phyloP scores from a whole-genome alignment of 2,888 invertebrate genomes.

The Meta bourneti region DNA sequence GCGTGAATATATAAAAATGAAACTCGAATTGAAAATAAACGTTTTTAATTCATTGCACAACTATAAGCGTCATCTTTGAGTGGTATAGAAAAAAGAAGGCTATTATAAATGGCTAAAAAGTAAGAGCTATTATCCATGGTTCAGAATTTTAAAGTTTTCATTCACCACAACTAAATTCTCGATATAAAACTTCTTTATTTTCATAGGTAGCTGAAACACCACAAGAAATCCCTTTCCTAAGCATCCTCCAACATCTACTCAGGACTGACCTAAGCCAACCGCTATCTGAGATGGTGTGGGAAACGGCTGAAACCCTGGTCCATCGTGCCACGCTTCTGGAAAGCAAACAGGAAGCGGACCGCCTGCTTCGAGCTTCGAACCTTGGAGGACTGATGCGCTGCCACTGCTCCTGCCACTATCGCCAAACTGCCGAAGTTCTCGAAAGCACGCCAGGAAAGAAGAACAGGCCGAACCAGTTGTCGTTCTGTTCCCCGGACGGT shows the following conservation, averaged over 20 bases:
- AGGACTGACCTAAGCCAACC: conserved; percentile 91
- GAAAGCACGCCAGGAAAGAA: conserved; percentile 78
- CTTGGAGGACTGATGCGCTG: conserved; percentile 81
- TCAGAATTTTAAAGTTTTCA: too few species aligned
- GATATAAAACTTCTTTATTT: neutral
- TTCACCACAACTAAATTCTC: too few species aligned
- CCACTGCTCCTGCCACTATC: conserved; percentile 79
- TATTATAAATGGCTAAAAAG: too few species aligned
- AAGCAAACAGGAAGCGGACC: conserved; percentile 89
- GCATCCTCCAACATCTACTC: conserved; percentile 93
- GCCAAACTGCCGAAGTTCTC: conserved; percentile 70
- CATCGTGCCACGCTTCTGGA: conserved; percentile 91
- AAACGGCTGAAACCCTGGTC: conserved; percentile 94
- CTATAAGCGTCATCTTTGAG: too few species aligned
- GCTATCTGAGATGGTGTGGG: conserved; percentile 95
- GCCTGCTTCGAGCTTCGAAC: conserved; percentile 80
- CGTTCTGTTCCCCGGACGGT: conserved; percentile 60
- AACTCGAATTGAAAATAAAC: too few species aligned
- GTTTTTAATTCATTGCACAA: too few species aligned
- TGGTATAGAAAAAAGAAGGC: too few species aligned
- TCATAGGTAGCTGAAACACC: conserved; percentile 92
- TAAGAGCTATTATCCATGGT: too few species aligned
- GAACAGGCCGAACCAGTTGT: conserved; percentile 45
- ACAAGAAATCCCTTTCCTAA: conserved; percentile 95
- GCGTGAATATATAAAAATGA: too few species aligned